A percentile compares a stretch with the other conserved stretches of the same genome.
Conservation (phyloP, 2,797 vertebrate species). For the Sus cebifrons region DNA sequence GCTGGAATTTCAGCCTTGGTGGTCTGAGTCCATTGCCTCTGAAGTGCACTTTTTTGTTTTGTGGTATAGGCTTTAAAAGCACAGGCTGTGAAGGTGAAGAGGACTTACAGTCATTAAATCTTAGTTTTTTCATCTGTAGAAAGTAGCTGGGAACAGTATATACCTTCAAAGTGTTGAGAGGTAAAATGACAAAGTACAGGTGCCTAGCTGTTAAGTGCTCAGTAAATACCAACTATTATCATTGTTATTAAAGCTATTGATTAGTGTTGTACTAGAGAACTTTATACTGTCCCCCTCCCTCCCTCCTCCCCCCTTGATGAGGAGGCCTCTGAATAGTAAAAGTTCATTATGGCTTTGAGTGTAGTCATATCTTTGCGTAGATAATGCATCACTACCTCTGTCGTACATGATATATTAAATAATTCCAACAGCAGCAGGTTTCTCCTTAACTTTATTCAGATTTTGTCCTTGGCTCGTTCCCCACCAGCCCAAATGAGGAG, state of each 20-base stretch:
- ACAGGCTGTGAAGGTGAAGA: neutral
- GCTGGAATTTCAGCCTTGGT: neutral
- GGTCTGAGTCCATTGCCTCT: neutral
- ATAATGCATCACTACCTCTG: conserved; percentile 44
- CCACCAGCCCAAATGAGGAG: conserved; percentile 16
- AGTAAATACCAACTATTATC: neutral
- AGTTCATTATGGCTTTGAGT: conserved; percentile 1
- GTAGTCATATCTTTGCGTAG: neutral
- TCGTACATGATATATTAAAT: conserved; percentile 49
- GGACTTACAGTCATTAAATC: neutral
- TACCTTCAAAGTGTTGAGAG: neutral
- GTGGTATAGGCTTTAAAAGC: neutral
- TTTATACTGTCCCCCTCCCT: rapidly evolving
- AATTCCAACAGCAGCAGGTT: conserved; percentile 30
- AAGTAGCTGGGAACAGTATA: neutral
- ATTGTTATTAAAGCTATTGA: neutral
- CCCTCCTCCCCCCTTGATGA: neutral
- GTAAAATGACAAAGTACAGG: conserved; percentile 8
- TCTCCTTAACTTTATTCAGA: conserved; percentile 62
- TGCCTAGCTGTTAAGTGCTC: neutral
- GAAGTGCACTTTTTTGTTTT: neutral
- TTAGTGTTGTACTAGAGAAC: neutral
- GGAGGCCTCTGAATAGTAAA: neutral
- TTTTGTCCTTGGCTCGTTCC: conserved; percentile 57
- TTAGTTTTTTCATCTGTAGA: neutral